These are phyloP conservation scores for Hyalella azteca DNA, from an alignment of 2,888 invertebrate genomes.

Conservation along the genomic window DNA sequence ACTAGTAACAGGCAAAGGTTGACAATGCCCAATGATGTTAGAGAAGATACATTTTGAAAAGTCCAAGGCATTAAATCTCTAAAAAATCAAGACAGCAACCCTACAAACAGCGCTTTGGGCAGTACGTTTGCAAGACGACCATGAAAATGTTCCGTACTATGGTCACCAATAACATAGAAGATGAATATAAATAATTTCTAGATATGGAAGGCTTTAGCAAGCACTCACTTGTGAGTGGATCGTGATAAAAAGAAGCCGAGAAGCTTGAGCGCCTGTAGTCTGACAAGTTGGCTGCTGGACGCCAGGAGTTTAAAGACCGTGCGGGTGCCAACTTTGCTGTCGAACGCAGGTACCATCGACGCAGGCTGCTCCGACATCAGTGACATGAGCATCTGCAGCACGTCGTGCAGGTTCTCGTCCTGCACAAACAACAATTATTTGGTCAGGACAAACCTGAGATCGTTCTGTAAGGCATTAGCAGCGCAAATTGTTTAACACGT, in stretches of 20 bases:
- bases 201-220: neutral
- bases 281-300: constrained; percentile 93
- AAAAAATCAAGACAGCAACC: neutral
- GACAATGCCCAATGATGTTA: no score
- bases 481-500: no score
- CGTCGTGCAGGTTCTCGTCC: constrained; percentile 98
- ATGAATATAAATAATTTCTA: neutral
- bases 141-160: neutral
- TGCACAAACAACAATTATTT: no score
- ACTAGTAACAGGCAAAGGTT: no score
- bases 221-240: constrained; percentile 93
- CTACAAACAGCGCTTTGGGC: neutral
- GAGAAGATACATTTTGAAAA: no score
- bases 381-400: constrained; percentile 94
- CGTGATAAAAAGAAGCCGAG: constrained; percentile 97
- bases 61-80: no score
- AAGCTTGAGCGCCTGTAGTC: constrained; percentile 94
- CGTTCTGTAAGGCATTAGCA: no score
- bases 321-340: constrained; percentile 93
- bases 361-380: constrained; percentile 98
- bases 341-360: constrained; percentile 98
- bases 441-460: no score
- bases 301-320: constrained; percentile 96
- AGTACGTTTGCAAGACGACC: no score
- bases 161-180: neutral